phyloP scores from a whole-genome alignment of 2,113 vertebrate genomes.

The Laticauda colubrina region DNA sequence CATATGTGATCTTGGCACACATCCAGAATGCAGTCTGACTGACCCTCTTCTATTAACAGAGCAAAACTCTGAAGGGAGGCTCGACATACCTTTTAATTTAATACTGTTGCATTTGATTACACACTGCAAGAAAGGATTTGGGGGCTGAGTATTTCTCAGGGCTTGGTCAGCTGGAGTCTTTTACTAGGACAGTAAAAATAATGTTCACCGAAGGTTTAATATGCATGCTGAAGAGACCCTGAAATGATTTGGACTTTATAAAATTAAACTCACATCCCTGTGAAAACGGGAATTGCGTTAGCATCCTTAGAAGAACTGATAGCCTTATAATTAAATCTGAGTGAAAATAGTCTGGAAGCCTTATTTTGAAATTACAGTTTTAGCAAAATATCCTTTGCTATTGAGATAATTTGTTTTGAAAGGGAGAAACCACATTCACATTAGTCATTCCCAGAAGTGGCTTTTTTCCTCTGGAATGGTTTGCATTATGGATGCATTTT shows the following conservation, averaged over 20 bases:
- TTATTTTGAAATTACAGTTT: background rate
- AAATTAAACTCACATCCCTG: background rate
- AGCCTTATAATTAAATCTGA: background rate
- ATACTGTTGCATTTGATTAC: constrained; percentile 32
- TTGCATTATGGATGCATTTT: background rate
- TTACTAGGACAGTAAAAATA: background rate
- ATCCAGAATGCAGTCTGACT: background rate
- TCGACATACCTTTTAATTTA: constrained; percentile 15
- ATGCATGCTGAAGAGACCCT: background rate
- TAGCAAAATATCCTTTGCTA: background rate
- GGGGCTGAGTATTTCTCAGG: constrained; percentile 2
- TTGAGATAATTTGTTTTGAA: background rate
- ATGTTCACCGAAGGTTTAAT: background rate
- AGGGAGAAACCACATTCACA: background rate
- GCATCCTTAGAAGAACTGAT: background rate
- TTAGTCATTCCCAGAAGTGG: background rate
- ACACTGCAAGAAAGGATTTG: background rate
- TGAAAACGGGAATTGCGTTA: background rate
- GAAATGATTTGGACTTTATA: background rate
- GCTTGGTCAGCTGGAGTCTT: background rate
- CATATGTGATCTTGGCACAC: constrained; percentile 15
- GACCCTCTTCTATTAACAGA: background rate
- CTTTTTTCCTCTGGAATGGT: background rate
- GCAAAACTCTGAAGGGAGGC: background rate
- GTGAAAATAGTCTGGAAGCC: background rate